phyloP scores from a whole-genome alignment of 1,140 invertebrate species.

The Drosophila rhopaloa region DNA sequence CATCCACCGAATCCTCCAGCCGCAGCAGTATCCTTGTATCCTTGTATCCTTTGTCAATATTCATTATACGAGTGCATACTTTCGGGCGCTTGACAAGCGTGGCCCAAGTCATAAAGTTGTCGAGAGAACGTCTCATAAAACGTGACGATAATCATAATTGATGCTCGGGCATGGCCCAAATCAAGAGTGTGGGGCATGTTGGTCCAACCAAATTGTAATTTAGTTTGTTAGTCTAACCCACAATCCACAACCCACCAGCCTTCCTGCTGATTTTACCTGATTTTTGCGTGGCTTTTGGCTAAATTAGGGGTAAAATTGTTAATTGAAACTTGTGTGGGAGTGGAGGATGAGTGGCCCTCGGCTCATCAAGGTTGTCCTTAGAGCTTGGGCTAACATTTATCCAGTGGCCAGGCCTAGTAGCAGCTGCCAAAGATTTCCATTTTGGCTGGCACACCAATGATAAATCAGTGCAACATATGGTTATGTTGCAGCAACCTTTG shows the following conservation, averaged over 20 bases:
- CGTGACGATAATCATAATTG: slow-evolving; percentile 83
- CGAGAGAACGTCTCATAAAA: slow-evolving; percentile 79
- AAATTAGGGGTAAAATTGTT: slow-evolving; percentile 82
- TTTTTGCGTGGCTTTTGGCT: slow-evolving; percentile 58
- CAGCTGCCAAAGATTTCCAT: slow-evolving; percentile 65
- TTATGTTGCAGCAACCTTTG: slow-evolving; percentile 68
- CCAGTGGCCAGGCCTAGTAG: slow-evolving; percentile 36
- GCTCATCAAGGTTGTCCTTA: slow-evolving; percentile 1
- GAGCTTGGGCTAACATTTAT: slow-evolving; percentile 33
- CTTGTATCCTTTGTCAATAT: slow-evolving; percentile 81
- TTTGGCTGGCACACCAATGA: slow-evolving; percentile 60
- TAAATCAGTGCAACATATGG: slow-evolving; percentile 83
- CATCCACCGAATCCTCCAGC: background rate
- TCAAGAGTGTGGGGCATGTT: slow-evolving; percentile 7
- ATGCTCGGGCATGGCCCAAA: slow-evolving; percentile 57
- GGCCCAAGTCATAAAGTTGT: slow-evolving; percentile 77
- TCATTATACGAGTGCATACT: slow-evolving; percentile 81
- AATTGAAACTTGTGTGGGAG: slow-evolving; percentile 78
- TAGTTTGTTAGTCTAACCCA: slow-evolving; percentile 56
- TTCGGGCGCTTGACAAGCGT: slow-evolving; percentile 60
- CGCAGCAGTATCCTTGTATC: slow-evolving; percentile 58
- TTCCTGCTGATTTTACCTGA: slow-evolving; percentile 38
- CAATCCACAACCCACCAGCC: slow-evolving; percentile 12
- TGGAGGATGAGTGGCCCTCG: slow-evolving; percentile 17
- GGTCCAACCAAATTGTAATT: slow-evolving; percentile 74